phyloP scores from a whole-genome alignment of 2,888 invertebrate species.

The Hololepta plana region DNA sequence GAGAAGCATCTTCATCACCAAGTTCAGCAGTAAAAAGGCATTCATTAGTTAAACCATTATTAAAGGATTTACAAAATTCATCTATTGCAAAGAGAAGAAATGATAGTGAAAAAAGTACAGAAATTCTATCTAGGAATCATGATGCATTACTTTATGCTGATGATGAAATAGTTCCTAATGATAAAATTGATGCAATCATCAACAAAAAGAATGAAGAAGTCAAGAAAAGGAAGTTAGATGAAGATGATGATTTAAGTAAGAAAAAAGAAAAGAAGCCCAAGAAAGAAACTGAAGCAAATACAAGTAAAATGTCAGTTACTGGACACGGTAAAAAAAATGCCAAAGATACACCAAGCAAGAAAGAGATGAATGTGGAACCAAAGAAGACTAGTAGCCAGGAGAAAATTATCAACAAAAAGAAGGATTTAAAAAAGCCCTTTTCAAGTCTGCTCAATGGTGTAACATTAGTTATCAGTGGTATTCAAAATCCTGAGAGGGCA shows the following conservation, averaged over 20 bases:
- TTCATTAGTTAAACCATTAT: too few species aligned
- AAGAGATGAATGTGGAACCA: conserved; percentile 7
- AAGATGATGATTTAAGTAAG: conserved; percentile 3
- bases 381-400: conserved; percentile 9
- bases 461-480: conserved; percentile 71
- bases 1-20: conserved; percentile 20
- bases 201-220: conserved; percentile 12
- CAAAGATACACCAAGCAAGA: conserved; percentile 6
- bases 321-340: conserved; percentile 4
- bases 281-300: conserved; percentile 7
- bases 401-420: conserved; percentile 6
- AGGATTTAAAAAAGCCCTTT: conserved; percentile 28
- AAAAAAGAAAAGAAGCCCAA: conserved; percentile 7
- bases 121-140: conserved; percentile 20
- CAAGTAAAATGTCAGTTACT: too few species aligned
- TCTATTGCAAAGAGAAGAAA: conserved; percentile 3
- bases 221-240: conserved; percentile 8
- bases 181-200: conserved; percentile 29
- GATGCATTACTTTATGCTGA: conserved; percentile 30
- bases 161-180: conserved; percentile 27
- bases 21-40: too few species aligned
- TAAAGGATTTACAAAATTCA: conserved; percentile 5
- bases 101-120: conserved; percentile 3
- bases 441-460: conserved; percentile 43
- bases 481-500: conserved; percentile 61